A percentile compares a stretch with the other conserved stretches of the same genome.
phyloP scores from a whole-genome alignment of 92 coral and sea anemone species.

The Siderastrea siderea region DNA sequence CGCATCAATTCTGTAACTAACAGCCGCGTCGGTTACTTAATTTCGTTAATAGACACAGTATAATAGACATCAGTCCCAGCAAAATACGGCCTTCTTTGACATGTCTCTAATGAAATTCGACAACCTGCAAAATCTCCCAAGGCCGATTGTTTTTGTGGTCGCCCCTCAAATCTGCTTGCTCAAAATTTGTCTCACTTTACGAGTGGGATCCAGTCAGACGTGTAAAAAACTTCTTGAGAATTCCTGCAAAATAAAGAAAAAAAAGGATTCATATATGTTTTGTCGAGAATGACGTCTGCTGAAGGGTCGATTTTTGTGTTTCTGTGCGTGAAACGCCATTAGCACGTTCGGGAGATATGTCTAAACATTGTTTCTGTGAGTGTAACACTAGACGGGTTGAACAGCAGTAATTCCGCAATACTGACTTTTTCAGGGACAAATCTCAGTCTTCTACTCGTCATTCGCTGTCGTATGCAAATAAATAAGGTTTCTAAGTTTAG shows the following conservation, averaged over 20 bases:
- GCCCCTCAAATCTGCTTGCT: background rate
- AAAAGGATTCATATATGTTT: background rate
- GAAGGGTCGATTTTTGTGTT: too few species aligned
- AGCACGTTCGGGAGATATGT: too few species aligned
- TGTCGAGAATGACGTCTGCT: background rate
- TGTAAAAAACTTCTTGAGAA: slow-evolving; percentile 7
- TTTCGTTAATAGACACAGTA: too few species aligned
- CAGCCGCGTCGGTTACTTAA: too few species aligned
- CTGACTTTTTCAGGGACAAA: background rate
- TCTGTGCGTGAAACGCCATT: too few species aligned
- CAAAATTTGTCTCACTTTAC: background rate
- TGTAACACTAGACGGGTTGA: too few species aligned
- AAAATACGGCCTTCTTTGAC: too few species aligned
- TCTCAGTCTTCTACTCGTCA: background rate
- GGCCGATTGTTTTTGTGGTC: background rate
- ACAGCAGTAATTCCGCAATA: background rate
- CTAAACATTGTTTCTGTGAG: background rate
- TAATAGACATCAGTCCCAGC: too few species aligned
- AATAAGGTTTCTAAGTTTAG: too few species aligned
- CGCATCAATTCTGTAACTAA: too few species aligned
- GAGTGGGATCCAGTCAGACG: slow-evolving; percentile 1
- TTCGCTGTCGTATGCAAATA: too few species aligned
- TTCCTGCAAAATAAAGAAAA: slow-evolving; percentile 9
- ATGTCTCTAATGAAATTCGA: too few species aligned
- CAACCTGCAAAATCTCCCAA: background rate